Conservation (phyloP, 2,888 invertebrate species). For the Nymphalis c-album region DNA sequence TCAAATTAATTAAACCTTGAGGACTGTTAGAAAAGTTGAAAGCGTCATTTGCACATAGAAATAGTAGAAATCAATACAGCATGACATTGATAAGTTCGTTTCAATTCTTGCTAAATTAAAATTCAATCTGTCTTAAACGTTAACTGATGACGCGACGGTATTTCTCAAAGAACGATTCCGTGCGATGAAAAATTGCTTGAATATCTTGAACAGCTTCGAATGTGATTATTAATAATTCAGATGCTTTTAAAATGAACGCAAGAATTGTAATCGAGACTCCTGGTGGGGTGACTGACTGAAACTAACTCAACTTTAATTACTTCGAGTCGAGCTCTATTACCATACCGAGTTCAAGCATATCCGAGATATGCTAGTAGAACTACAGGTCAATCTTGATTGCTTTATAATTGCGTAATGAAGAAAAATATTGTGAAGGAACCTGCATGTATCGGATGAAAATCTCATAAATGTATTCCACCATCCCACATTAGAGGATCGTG, state of each 20-base stretch:
- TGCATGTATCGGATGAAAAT: no score
- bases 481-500: no score
- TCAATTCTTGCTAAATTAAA: background rate
- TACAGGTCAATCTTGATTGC: no score
- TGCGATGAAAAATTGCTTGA: slow-evolving; percentile 17
- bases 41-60: background rate
- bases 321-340: no score
- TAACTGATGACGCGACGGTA: background rate
- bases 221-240: slow-evolving; percentile 19
- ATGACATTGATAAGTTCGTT: background rate
- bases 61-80: background rate
- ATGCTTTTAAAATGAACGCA: slow-evolving; percentile 10
- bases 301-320: no score
- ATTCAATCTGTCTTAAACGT: slow-evolving; percentile 6
- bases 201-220: slow-evolving; percentile 21
- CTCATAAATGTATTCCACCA: no score
- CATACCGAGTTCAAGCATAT: no score
- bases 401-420: no score
- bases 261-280: slow-evolving; percentile 5
- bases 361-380: no score
- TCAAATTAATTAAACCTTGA: background rate
- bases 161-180: slow-evolving; percentile 3
- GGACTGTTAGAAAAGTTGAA: background rate
- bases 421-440: no score
- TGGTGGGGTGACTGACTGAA: background rate